Conservation (phyloP, 2,888 invertebrate species). For the Zaprionus lineosus region DNA sequence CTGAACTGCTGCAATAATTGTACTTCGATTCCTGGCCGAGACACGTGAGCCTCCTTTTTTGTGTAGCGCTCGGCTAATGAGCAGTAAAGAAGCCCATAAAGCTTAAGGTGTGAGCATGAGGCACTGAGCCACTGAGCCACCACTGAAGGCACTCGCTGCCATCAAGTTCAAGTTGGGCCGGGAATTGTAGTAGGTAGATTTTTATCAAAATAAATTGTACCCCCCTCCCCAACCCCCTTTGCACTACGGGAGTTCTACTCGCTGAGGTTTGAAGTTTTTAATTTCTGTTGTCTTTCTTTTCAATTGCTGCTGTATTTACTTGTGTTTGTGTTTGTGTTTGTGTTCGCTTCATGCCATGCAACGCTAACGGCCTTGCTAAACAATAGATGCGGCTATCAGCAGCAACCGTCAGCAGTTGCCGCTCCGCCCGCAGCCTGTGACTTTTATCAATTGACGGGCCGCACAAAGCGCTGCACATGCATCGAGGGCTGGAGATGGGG, state of each 20-base stretch:
- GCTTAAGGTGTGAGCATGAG: slow-evolving; percentile 53
- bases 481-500: not conserved
- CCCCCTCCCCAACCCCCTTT: slow-evolving; percentile 6
- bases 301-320: slow-evolving; percentile 33
- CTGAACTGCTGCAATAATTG: slow-evolving; percentile 6
- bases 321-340: slow-evolving; percentile 27
- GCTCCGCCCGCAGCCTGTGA: slow-evolving; percentile 30
- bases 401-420: slow-evolving; percentile 17
- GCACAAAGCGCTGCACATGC: slow-evolving; percentile 47
- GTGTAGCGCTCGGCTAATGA: slow-evolving; percentile 50
- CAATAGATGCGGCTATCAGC: slow-evolving; percentile 63
- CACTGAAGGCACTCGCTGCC: slow-evolving; percentile 23
- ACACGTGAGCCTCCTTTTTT: slow-evolving; percentile 26
- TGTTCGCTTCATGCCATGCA: slow-evolving; percentile 64
- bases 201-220: slow-evolving; percentile 27
- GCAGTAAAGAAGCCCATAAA: slow-evolving; percentile 33
- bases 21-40: slow-evolving; percentile 10
- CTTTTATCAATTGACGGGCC: slow-evolving; percentile 71
- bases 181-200: slow-evolving; percentile 61
- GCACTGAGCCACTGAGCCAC: slow-evolving; percentile 1
- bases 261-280: slow-evolving; percentile 15
- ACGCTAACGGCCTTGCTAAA: slow-evolving; percentile 75
- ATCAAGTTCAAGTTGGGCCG: slow-evolving; percentile 72
- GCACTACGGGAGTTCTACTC: slow-evolving; percentile 24
- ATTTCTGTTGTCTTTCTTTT: slow-evolving; percentile 20